Percentiles rank a stretch among this genome's conserved stretches.
Conservation (phyloP, 2,888 invertebrate genomes). For the Amiota minor region DNA sequence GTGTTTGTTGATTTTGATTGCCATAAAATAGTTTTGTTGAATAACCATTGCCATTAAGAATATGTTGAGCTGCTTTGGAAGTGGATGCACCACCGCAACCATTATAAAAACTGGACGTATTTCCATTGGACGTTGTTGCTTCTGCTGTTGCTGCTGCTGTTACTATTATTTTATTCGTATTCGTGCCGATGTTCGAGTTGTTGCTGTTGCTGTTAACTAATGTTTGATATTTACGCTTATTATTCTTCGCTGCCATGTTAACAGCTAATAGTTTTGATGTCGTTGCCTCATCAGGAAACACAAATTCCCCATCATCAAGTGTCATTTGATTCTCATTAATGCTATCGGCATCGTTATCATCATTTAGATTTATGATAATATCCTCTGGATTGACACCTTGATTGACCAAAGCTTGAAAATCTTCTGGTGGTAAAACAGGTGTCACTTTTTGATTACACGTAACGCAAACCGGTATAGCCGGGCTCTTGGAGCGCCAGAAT, state of each 20-base stretch:
- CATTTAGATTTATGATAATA: conserved; percentile 68
- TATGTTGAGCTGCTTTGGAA: conserved; percentile 36
- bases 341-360: conserved; percentile 67
- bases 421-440: conserved; percentile 75
- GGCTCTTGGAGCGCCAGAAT: conserved; percentile 92
- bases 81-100: conserved; percentile 39
- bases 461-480: conserved; percentile 81
- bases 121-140: conserved; percentile 49
- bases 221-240: conserved; percentile 64
- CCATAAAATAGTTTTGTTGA: conserved; percentile 64
- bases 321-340: conserved; percentile 26
- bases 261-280: conserved; percentile 70
- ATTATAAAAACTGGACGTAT: conserved; percentile 49
- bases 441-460: conserved; percentile 81
- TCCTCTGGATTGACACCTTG: conserved; percentile 77
- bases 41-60: conserved; percentile 45
- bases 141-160: conserved; percentile 9
- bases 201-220: conserved; percentile 30
- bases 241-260: conserved; percentile 65
- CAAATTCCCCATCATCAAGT: conserved; percentile 56
- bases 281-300: conserved; percentile 69
- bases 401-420: conserved; percentile 78
- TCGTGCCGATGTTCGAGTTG: not conserved
- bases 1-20: conserved; percentile 41
- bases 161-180: not conserved